Base-by-base conservation (phyloP, 1,140 invertebrate species). In the Nymphalis io region DNA sequence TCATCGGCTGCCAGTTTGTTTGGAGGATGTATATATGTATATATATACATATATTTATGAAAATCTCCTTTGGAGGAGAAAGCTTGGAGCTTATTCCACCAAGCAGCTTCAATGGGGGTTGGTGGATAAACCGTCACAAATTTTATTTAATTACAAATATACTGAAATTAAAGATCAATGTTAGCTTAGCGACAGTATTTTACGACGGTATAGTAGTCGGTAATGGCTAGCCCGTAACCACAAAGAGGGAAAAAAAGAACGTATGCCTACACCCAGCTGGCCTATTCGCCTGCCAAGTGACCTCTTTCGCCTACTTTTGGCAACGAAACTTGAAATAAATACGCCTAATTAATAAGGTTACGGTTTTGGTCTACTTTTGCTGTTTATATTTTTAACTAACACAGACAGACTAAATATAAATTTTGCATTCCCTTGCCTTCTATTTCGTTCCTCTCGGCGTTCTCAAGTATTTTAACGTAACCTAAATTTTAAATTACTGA, bases 281-380 rank as follows among this genome's bases (percentile, higher is more conserved):
- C 48, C 46, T 63, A 72, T 65, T 74, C 46, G 16, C 58, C 62
- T 74, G 72, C 62, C 72, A 70, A 70, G 59, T 66, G 68, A 70
- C 72, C 63, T 58, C 64, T 66, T 74, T 70, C 38, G 61, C 48
- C 42, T 73, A 67, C 55, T 70, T 74, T 74, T 74, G 72, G 68
- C 70, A 72, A 66, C 60, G 68, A 60, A 42, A 61, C 60, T 20
- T 59, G 53, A 67, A 70, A 74, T 66, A 74, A 74, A 74, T 65
- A 70, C 33, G 63, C 51, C 60, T 74, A 74, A 74, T 74, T 74
- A 74, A 73, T 59, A 70, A 74, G 53, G 60, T 66, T 62, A 66
- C 62, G 59, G 12, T 27, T 67, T 44, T 44, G 44, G 5, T 27
- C 64, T 27, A 40, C 27, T 67, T 67, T 60, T 16, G 39, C 18